Conservation (phyloP, 2,888 invertebrate species). For the Campaea margaritaria region DNA sequence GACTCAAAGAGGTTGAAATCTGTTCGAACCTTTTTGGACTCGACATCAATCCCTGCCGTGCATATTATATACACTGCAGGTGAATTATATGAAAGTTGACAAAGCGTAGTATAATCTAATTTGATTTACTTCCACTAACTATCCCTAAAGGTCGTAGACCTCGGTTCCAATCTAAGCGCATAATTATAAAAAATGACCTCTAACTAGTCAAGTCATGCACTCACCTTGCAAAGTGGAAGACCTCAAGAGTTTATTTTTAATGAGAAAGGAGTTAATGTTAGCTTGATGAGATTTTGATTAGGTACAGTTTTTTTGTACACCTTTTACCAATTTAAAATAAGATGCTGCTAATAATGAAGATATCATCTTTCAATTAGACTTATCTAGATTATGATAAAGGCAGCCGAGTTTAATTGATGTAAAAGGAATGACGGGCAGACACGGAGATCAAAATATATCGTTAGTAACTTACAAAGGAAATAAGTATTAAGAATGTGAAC, state of each 20-base stretch:
- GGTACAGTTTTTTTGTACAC: constrained; percentile 23
- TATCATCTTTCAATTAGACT: constrained; percentile 15
- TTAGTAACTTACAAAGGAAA: neutral
- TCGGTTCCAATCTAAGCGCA: constrained; percentile 4
- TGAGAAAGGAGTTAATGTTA: constrained; percentile 40
- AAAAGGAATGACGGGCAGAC: constrained; percentile 14
- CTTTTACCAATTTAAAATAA: constrained; percentile 7
- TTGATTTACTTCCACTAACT: neutral
- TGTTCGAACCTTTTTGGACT: too few relatives aligned
- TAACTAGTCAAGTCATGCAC: constrained; percentile 48
- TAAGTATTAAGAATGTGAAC: constrained; percentile 3
- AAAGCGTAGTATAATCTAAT: neutral
- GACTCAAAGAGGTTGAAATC: too few relatives aligned
- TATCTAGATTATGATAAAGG: too few relatives aligned
- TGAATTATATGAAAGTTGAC: too few relatives aligned
- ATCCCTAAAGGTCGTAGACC: constrained; percentile 1
- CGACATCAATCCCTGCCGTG: neutral
- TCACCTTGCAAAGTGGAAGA: constrained; percentile 55
- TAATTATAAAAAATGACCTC: constrained; percentile 38
- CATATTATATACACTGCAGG: too few relatives aligned
- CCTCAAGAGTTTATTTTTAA: constrained; percentile 49
- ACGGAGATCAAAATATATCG: neutral
- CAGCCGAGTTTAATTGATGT: neutral
- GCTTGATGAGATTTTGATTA: constrained; percentile 48
- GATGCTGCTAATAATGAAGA: constrained; percentile 19